A percentile compares a stretch with the other conserved stretches of the same genome.
Evolutionary conservation across 2,113 vertebrate genomes (phyloP).

Genomic region (Siniperca knerii): DNA sequence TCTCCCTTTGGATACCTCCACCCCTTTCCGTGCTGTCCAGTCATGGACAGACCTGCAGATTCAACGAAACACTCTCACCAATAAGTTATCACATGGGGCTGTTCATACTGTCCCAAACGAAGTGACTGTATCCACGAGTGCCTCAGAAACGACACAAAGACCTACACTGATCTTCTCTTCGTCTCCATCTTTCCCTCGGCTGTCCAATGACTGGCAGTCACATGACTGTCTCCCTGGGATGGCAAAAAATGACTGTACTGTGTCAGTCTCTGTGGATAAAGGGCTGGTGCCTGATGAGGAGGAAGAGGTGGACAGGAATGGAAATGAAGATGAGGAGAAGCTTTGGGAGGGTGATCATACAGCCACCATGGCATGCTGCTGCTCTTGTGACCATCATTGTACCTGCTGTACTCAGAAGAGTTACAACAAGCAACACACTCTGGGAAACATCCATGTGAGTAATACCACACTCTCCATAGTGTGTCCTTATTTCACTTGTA

Average conservation of each 20-base stretch:
- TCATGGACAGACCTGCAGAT: constrained; percentile 70
- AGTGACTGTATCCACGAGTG: background rate
- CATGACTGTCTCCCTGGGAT: constrained; percentile 21
- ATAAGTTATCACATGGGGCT: background rate
- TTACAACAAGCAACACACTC: background rate
- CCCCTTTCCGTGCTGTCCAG: constrained; percentile 67
- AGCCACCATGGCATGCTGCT: constrained; percentile 44
- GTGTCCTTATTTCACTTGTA: background rate
- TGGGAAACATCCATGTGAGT: constrained; percentile 73
- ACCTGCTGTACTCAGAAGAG: constrained; percentile 38
- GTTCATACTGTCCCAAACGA: background rate
- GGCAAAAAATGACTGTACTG: background rate
- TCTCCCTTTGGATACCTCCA: constrained; percentile 65
- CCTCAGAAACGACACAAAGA: constrained; percentile 21
- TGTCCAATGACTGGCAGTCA: constrained; percentile 29
- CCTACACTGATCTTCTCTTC: constrained; percentile 5
- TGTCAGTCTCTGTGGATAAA: constrained; percentile 65
- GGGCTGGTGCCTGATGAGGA: constrained; percentile 56
- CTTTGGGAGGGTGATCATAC: constrained; percentile 37
- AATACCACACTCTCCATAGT: background rate
- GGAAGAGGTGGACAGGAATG: constrained; percentile 15
- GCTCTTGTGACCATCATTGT: constrained; percentile 54
- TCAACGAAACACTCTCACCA: constrained; percentile 43
- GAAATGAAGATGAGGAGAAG: constrained; percentile 45
- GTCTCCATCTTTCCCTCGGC: constrained; percentile 11